Percentiles rank a stretch among this genome's conserved stretches.
phyloP scores from a whole-genome alignment of 2,113 vertebrate species.

The Falcunculus frontatus region DNA sequence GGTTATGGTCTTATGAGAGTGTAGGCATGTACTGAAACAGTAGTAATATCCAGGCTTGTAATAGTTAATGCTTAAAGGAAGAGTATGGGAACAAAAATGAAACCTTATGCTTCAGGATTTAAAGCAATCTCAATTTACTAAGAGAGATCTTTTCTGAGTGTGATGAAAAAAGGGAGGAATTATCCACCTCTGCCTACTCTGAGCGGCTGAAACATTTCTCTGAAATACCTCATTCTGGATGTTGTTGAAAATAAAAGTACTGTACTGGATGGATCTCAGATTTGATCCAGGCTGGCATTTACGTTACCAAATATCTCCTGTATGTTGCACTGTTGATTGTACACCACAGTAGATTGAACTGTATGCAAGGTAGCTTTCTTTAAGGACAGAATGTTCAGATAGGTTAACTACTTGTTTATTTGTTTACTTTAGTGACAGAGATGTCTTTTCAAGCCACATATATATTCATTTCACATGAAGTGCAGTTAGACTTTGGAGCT shows the following conservation, averaged over 20 bases:
- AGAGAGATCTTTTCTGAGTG: not conserved
- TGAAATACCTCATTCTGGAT: not conserved
- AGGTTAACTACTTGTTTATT: not conserved
- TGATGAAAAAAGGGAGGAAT: conserved; percentile 39
- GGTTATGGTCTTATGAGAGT: not conserved
- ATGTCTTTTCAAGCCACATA: not conserved
- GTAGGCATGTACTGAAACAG: not conserved
- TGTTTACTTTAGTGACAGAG: not conserved
- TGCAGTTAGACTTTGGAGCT: not conserved
- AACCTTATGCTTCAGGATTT: conserved; percentile 44
- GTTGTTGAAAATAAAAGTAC: conserved; percentile 18
- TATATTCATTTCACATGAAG: not conserved
- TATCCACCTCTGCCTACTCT: not conserved
- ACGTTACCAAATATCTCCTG: not conserved
- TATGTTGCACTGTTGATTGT: not conserved
- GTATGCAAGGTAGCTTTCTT: not conserved
- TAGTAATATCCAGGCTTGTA: conserved; percentile 5
- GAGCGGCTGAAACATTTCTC: conserved; percentile 1
- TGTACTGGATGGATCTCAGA: not conserved
- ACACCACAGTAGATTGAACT: not conserved
- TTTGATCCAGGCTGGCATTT: not conserved
- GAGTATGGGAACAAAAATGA: conserved; percentile 24
- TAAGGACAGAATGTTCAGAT: not conserved
- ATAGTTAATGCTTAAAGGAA: conserved; percentile 51
- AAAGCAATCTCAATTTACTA: conserved; percentile 26